Base-by-base conservation (phyloP, 2,888 invertebrate genomes). In the Hirtodrosophila confusa region DNA sequence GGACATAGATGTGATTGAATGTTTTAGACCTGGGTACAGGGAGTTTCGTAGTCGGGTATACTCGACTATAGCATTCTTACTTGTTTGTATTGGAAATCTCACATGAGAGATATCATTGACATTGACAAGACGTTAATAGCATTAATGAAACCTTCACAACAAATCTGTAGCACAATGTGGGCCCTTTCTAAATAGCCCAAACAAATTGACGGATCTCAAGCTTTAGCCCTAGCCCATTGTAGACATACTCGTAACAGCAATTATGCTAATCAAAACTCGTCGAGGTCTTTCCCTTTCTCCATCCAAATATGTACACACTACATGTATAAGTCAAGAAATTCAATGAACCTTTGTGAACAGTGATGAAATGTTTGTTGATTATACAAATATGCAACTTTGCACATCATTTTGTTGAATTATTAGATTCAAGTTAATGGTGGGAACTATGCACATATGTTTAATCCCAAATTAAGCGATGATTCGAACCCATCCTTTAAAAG, bases 201-300 rank as follows among this genome's bases (percentile, higher is more conserved):
- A 31, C 23, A 41, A 27, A 33, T 11, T 43, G 53, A 49, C 41
- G 54, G 11, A 61, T 56, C 55, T 45, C 53, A 56, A 60, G 70
- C 53, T 57, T 39, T 40, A 24, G 24, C 41, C 71, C 61, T 17
- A 17, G 24, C 41, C 71, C 61, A 84, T 80, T 77, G 85, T 60
- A 40, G 66, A 61, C 64, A 57, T 60, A 61, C n/a, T 63, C 60
- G 60, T 61, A 62, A 75, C 48, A 76, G 24, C 84, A 86, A 86
- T 86, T 86, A 80, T 80, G 80, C 77, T 79, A 80, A 86, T 80
- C 80, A 82, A 63, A 55, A 40, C 60, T 35, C 27, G 49, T 45
- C 63, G 67, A 82, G 80, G 74, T 70, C 69, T 73, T 57, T 74
- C 50, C 86, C 74, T 76, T 79, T 79, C 86, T 86, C 86, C 41